Base-by-base conservation (phyloP, 2,888 invertebrate genomes). In the Aricia artaxerxes region DNA sequence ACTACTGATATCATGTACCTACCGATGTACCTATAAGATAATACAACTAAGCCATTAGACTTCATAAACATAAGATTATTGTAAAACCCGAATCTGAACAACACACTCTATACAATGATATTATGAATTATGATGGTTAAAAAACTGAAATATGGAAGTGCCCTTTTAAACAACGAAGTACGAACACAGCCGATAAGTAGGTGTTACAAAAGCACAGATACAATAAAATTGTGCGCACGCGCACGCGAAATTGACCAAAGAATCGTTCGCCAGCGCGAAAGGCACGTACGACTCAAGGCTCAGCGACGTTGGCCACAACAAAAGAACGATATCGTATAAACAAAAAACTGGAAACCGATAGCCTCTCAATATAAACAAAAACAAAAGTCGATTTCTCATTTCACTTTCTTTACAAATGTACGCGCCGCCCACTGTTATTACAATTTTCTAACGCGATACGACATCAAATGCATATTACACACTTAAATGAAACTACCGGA, bases 381-480 rank as follows among this genome's bases (percentile, higher is more conserved):
- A 44, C 44, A 75, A 75, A 31, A 49, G 75, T 31, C 49, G 69
- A 38, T 88, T 89, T 86, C 86, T 84, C 87, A 88, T 92, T 91
- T 92, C 91, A 90, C 92, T 92, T 92, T 91, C 91, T 87, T 91
- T 83, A 82, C 82, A 76, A 77, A 78, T 81, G 73, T 85, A 85
- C 84, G 83, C 83, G 82, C 83, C 40, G 83, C 83, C 81, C 84
- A 83, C 82, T 87, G 87, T 86, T 87, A 87, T 87, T 84, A 88
- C 86, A 86, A 87, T 88, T 85, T 84, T 77, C 87, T 87, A 88
- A 89, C 87, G 87, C 85, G 83, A 84, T 82, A 85, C 84, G 85
- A 86, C 88, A 88, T 88, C 86, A 88, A 85, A 84, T 81, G 78
- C 79, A 80, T 44, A 75, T 75, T 75, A 75, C 69, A 69, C 69